Evolutionary conservation across 1,140 invertebrate species (phyloP).

Genomic region (Tetragnatha versicolor): DNA sequence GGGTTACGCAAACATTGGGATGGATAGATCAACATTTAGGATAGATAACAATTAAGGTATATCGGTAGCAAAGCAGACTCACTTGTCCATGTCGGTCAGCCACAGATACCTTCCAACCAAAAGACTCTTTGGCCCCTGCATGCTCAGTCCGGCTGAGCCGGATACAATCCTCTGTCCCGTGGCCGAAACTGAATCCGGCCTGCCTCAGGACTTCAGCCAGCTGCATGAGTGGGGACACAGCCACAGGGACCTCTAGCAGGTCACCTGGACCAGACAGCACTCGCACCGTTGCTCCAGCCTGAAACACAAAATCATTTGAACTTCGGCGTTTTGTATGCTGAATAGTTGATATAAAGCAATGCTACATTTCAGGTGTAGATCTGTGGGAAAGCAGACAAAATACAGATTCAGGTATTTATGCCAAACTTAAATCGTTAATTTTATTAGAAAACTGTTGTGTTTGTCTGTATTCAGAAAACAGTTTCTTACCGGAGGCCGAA

Average conservation of each 20-base stretch:
- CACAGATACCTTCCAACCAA: conserved; percentile 25
- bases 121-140: conserved; percentile 1
- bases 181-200: conserved; percentile 36
- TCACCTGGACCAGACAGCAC: conserved; percentile 4
- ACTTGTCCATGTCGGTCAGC: conserved; percentile 34
- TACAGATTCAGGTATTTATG: too few species aligned
- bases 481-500: too few species aligned
- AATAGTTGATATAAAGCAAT: too few species aligned
- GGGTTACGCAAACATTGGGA: background rate
- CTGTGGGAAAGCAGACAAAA: too few species aligned
- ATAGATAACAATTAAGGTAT: background rate
- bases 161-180: conserved; percentile 23
- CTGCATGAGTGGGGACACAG: conserved; percentile 50
- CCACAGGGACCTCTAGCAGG: conserved; percentile 10
- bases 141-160: conserved; percentile 10
- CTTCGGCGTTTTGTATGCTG: too few species aligned
- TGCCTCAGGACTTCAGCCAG: conserved; percentile 42
- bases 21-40: background rate
- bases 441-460: too few species aligned
- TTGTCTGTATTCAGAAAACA: too few species aligned
- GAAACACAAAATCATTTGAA: conserved; percentile 1
- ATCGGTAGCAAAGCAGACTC: background rate
- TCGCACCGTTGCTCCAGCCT: conserved; percentile 36
- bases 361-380: too few species aligned
- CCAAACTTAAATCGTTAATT: too few species aligned